Evolutionary conservation across 2,113 vertebrate species (phyloP).

Genomic region (Pygoscelis adeliae): DNA sequence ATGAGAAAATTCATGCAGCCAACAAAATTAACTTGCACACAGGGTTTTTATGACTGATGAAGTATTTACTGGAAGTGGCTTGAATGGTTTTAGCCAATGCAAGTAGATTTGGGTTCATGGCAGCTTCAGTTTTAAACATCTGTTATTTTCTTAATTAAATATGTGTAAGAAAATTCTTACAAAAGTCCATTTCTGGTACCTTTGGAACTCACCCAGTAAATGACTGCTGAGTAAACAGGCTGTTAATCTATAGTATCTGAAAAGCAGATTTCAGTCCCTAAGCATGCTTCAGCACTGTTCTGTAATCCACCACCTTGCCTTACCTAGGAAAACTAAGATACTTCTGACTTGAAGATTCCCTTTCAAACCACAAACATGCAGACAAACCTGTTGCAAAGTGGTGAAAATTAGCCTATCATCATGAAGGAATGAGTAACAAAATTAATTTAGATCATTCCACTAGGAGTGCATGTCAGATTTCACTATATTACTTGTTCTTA

Average conservation of each 20-base stretch:
- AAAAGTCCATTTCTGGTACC: neutral
- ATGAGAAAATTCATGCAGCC: neutral
- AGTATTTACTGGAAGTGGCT: neutral
- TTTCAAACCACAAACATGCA: neutral
- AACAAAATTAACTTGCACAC: neutral
- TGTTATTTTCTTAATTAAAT: conserved; percentile 43
- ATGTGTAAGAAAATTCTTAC: neutral
- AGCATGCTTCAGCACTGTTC: neutral
- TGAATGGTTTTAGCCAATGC: neutral
- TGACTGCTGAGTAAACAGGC: conserved; percentile 24
- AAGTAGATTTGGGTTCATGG: neutral
- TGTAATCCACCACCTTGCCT: neutral
- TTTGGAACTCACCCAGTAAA: neutral
- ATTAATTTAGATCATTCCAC: neutral
- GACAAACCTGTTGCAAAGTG: neutral
- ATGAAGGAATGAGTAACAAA: neutral
- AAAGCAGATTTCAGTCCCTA: neutral
- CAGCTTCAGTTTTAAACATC: conserved; percentile 9
- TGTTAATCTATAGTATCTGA: neutral
- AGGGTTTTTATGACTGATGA: conserved; percentile 25
- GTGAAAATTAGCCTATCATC: neutral
- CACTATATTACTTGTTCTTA: neutral
- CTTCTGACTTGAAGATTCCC: neutral
- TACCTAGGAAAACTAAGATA: neutral
- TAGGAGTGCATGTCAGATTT: neutral